Evolutionary conservation across 2,888 invertebrate species (phyloP).

Genomic region (Nymphalis c-album): DNA sequence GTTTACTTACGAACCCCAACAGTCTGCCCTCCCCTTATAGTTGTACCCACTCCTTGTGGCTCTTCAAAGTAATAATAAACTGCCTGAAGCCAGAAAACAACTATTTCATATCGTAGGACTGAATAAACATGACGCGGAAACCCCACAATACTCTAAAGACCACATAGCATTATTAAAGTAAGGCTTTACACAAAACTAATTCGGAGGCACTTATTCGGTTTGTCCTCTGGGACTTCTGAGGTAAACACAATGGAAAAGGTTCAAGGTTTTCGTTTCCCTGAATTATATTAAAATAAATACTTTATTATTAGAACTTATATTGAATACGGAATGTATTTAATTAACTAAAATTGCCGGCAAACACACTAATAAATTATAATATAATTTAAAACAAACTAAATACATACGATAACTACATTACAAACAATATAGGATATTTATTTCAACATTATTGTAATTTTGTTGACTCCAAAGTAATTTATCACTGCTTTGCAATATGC

Average conservation of each 20-base stretch:
- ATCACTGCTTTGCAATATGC: conserved; percentile 22
- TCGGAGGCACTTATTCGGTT: conserved; percentile 65
- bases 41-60: conserved; percentile 59
- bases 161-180: conserved; percentile 75
- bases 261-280: conserved; percentile 27
- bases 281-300: conserved; percentile 12
- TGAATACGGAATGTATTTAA: not conserved
- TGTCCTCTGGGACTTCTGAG: conserved; percentile 59
- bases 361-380: not conserved
- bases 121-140: conserved; percentile 65
- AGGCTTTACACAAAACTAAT: conserved; percentile 74
- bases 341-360: not conserved
- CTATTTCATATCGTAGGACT: conserved; percentile 72
- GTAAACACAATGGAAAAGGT: conserved; percentile 30
- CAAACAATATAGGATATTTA: not conserved
- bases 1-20: conserved; percentile 72
- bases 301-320: not conserved
- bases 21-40: conserved; percentile 57
- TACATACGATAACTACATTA: too few relatives aligned
- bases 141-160: conserved; percentile 73
- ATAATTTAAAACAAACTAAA: too few relatives aligned
- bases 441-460: not conserved
- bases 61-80: conserved; percentile 79
- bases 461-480: not conserved
- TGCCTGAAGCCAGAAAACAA: conserved; percentile 81